Base-by-base conservation (phyloP, 1,140 invertebrate species). In the Araneus ventricosus region DNA sequence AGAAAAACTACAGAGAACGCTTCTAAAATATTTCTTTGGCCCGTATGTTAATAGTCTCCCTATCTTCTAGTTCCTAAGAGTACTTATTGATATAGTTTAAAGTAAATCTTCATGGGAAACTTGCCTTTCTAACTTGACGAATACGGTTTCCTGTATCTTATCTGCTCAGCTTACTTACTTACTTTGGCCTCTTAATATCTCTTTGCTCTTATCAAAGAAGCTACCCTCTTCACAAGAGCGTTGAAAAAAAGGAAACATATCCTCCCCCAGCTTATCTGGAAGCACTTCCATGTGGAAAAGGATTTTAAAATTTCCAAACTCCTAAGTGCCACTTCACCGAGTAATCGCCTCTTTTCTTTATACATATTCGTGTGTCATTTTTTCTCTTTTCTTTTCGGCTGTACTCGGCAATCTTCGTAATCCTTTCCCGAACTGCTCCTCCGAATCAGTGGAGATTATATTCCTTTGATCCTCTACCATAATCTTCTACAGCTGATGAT, bases 401-500 rank as follows among this genome's bases (percentile, higher is more conserved):
- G 84, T 86, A 86, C 10, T 30, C 10, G 84, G 45, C 30, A 57
- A 61, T 61, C 27, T 22, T 59, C 30, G 45, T 86, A 86, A 86
- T 86, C 84, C 84, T 86, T 57, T 24, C 22, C 52, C 27, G 27
- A 14, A 30, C 45, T 17, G n/a, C 27, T 57, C 39, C 6, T 59
- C 52, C 24, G 30, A n/a, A 20, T 37, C 3, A 39, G 27, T 86
- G 14, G 20, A 59, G 84, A 86, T 61, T 61, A 59, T 86, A 57
- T 61, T 57, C 30, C 84, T 22, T 59, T 86, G 84, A 86, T 86
- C 84, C 84, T 61, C 27, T 30, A 30, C 84, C 27, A 37, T 86
- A 86, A 86, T 86, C 84, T 86, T 86, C 84, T 30, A 37, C 45
- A 86, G 52, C 84, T 86, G 84, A 86, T 86, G 52, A 86, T 86